phyloP scores from a whole-genome alignment of 2,888 invertebrate genomes.

The Caenorhabditis sp. region DNA sequence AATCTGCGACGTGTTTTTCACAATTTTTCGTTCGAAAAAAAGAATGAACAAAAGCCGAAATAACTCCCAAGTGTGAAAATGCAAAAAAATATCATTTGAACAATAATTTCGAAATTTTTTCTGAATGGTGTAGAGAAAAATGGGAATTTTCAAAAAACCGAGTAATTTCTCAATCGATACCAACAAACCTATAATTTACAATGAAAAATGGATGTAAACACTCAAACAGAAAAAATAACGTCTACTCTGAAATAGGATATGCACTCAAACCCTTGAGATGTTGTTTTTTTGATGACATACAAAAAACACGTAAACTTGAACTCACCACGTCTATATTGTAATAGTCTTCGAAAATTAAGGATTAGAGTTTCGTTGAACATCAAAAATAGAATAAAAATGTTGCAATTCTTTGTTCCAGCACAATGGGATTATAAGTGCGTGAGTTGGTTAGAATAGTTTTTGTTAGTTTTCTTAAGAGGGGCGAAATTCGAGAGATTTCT shows the following conservation, averaged over 20 bases:
- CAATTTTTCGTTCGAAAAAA: neutral
- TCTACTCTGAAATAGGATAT: too few relatives aligned
- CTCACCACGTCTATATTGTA: neutral
- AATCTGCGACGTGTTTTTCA: neutral
- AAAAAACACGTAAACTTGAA: neutral
- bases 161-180: too few relatives aligned
- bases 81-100: neutral
- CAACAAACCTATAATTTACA: too few relatives aligned
- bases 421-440: neutral
- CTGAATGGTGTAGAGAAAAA: too few relatives aligned
- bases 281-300: neutral
- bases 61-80: neutral
- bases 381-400: neutral
- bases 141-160: too few relatives aligned
- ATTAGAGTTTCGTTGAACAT: neutral
- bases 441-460: neutral
- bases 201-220: too few relatives aligned
- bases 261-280: neutral
- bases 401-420: neutral
- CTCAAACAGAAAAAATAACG: too few relatives aligned
- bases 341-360: neutral
- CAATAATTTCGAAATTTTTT: too few relatives aligned
- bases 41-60: neutral
- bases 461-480: neutral
- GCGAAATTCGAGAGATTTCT: neutral